A percentile compares a stretch with the other conserved stretches of the same genome.
phyloP scores from a whole-genome alignment of 2,113 vertebrate species.

The Agapornis roseicollis region DNA sequence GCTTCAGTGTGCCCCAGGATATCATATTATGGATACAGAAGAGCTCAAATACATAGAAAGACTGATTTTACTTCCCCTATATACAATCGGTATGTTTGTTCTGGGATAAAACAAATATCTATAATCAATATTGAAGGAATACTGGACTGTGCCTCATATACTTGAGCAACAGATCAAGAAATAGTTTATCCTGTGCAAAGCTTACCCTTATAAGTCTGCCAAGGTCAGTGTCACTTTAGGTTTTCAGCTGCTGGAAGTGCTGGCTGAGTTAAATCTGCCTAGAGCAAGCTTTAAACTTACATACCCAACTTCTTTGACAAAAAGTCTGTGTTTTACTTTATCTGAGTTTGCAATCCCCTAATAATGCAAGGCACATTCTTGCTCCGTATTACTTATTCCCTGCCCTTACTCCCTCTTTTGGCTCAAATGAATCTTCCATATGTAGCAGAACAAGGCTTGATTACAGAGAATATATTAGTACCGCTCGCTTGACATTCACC shows the following conservation, averaged over 20 bases:
- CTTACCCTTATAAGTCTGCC: constrained; percentile 9
- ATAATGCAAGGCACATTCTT: neutral
- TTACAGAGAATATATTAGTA: neutral
- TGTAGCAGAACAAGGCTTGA: neutral
- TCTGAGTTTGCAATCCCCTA: neutral
- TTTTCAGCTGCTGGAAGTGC: constrained; percentile 24
- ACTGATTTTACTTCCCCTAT: neutral
- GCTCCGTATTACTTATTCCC: neutral
- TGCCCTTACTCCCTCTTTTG: neutral
- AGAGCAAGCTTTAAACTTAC: constrained; percentile 29
- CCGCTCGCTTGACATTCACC: neutral
- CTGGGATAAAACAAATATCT: constrained; percentile 3
- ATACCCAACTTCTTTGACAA: constrained; percentile 1
- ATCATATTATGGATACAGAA: neutral
- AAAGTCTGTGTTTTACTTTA: neutral
- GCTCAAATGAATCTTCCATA: neutral
- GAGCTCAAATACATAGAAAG: neutral
- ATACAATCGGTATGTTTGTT: neutral
- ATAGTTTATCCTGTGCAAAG: neutral
- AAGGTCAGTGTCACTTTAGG: constrained; percentile 32
- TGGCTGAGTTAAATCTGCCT: neutral
- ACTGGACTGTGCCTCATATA: neutral
- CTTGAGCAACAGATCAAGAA: constrained; percentile 5
- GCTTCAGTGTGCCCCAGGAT: neutral
- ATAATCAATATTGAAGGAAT: constrained; percentile 11